Conservation (phyloP, 2,888 invertebrate species). For the Geotrupes spiniger region DNA sequence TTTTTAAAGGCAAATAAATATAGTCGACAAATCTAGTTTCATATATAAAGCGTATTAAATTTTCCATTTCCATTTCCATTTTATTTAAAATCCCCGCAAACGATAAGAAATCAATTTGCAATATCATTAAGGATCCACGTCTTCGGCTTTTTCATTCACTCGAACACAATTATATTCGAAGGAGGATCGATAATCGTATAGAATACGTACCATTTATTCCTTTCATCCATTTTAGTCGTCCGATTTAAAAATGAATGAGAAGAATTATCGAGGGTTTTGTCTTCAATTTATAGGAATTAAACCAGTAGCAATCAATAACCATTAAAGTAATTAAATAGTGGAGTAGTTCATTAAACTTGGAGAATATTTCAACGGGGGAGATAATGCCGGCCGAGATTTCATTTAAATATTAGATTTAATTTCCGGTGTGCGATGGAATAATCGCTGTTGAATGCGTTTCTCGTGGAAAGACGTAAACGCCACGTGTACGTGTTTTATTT, state of each 20-base stretch:
- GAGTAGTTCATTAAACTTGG: slow-evolving; percentile 33
- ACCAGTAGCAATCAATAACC: slow-evolving; percentile 31
- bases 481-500: not conserved
- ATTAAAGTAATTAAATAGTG: slow-evolving; percentile 35
- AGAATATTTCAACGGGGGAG: slow-evolving; percentile 34
- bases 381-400: slow-evolving; percentile 25
- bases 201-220: slow-evolving; percentile 7
- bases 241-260: slow-evolving; percentile 2
- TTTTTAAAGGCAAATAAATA: too few relatives aligned
- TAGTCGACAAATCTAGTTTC: too few relatives aligned
- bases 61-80: too few relatives aligned
- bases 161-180: slow-evolving; percentile 3
- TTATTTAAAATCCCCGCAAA: too few relatives aligned
- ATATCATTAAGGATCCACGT: not conserved
- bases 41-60: too few relatives aligned
- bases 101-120: not conserved
- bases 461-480: not conserved
- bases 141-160: not conserved
- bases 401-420: slow-evolving; percentile 34
- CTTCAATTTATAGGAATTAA: slow-evolving; percentile 25
- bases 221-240: slow-evolving; percentile 2
- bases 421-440: slow-evolving; percentile 31
- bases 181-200: slow-evolving; percentile 1
- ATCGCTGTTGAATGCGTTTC: slow-evolving; percentile 1
- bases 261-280: slow-evolving; percentile 13